Percentiles rank a stretch among this genome's conserved stretches.
Evolutionary conservation across 2,797 vertebrate species (phyloP).

Genomic region (Myotis planiceps): DNA sequence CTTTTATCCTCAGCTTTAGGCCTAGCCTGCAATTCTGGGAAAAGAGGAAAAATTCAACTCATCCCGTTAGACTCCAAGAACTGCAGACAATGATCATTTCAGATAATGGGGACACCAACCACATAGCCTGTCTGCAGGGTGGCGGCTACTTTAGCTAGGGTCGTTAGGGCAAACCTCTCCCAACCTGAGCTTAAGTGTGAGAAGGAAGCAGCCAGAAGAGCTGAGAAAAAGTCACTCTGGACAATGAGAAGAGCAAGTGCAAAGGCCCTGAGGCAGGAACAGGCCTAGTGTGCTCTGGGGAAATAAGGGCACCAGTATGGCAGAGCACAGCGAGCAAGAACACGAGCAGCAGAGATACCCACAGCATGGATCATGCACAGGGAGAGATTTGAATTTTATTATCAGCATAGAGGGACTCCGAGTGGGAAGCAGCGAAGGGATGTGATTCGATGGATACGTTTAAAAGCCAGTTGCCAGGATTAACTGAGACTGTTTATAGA

Average conservation of each 20-base stretch:
- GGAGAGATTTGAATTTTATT: background rate
- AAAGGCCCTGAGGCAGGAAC: background rate
- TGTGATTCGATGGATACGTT: background rate
- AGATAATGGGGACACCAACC: background rate
- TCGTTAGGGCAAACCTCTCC: background rate
- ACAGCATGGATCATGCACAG: accelerated
- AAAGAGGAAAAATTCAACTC: background rate
- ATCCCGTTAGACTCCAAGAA: background rate
- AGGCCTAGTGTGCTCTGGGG: background rate
- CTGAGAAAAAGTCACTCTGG: background rate
- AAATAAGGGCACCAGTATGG: background rate
- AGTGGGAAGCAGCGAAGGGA: background rate
- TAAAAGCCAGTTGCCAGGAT: background rate
- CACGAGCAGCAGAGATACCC: background rate
- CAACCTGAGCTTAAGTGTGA: background rate
- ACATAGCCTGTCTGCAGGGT: accelerated
- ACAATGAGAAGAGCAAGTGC: background rate
- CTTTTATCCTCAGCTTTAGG: background rate
- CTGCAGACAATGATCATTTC: background rate
- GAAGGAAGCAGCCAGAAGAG: background rate
- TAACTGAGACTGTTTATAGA: background rate
- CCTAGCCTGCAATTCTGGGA: background rate
- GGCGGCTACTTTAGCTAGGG: background rate
- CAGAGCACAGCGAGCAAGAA: background rate
- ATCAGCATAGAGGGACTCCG: background rate